phyloP scores from a whole-genome alignment of 2,888 invertebrate genomes.

The Melolontha melolontha region DNA sequence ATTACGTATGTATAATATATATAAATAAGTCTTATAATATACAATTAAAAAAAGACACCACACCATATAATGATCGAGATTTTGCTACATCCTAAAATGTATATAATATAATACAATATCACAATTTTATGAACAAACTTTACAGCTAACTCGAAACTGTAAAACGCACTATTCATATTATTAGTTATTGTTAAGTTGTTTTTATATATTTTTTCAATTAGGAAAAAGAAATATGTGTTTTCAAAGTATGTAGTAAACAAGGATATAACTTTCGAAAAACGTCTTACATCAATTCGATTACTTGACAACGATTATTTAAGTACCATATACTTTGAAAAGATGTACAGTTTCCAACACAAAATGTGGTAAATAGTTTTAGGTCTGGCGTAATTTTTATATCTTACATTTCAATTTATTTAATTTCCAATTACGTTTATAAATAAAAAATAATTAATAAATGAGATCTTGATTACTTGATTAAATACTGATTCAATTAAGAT shows the following conservation, averaged over 20 bases:
- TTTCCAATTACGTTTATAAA: too few relatives aligned
- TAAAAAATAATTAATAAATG: too few relatives aligned
- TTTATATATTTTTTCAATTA: not conserved
- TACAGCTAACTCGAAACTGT: slow-evolving; percentile 35
- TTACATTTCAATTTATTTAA: too few relatives aligned
- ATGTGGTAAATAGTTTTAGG: too few relatives aligned
- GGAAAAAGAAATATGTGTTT: not conserved
- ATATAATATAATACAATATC: slow-evolving; percentile 38
- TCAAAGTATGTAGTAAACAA: not conserved
- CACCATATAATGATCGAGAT: slow-evolving; percentile 33
- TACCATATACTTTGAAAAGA: slow-evolving; percentile 4
- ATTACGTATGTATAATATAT: slow-evolving; percentile 20
- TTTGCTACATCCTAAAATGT: slow-evolving; percentile 1
- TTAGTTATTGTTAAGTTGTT: slow-evolving; percentile 4
- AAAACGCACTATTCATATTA: slow-evolving; percentile 2
- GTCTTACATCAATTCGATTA: slow-evolving; percentile 8
- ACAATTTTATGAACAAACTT: slow-evolving; percentile 41
- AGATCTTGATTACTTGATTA: too few relatives aligned
- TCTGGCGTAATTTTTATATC: too few relatives aligned
- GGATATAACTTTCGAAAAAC: not conserved
- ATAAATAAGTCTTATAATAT: slow-evolving; percentile 32
- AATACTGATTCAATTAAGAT: too few relatives aligned
- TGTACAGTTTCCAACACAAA: too few relatives aligned
- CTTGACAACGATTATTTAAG: slow-evolving; percentile 21
- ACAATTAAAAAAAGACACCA: slow-evolving; percentile 40